phyloP scores from a whole-genome alignment of 2,888 invertebrate genomes.

The Trichopria drosophilae region DNA sequence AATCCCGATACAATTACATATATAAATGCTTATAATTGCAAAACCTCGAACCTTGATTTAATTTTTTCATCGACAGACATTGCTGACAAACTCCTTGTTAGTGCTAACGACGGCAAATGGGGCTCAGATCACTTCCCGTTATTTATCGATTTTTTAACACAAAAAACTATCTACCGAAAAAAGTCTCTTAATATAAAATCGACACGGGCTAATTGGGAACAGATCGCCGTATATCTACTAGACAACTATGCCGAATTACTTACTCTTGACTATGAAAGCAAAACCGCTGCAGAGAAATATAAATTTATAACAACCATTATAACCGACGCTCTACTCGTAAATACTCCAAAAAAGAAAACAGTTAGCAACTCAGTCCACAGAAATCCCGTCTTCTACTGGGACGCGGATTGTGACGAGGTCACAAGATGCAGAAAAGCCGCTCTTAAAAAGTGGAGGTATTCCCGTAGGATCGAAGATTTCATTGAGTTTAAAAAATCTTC shows the following conservation, averaged over 20 bases:
- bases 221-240: no score
- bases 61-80: slow-evolving; percentile 9
- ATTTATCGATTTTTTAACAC: no score
- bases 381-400: slow-evolving; percentile 26
- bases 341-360: slow-evolving; percentile 12
- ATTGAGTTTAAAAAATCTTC: no score
- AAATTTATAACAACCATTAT: slow-evolving; percentile 8
- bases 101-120: slow-evolving; percentile 5
- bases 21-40: neutral
- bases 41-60: slow-evolving; percentile 14
- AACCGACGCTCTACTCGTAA: slow-evolving; percentile 4
- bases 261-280: no score
- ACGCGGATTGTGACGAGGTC: slow-evolving; percentile 14
- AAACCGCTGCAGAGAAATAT: slow-evolving; percentile 21
- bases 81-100: slow-evolving; percentile 10
- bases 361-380: neutral
- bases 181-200: no score
- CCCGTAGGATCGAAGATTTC: neutral
- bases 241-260: no score
- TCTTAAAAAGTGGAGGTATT: slow-evolving; percentile 20
- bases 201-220: no score
- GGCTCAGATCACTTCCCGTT: no score
- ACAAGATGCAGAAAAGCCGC: slow-evolving; percentile 16
- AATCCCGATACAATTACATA: slow-evolving; percentile 10
- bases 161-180: no score